Evolutionary conservation across 2,113 vertebrate species (phyloP).

Genomic region (rat (Rattus norvegicus)): DNA sequence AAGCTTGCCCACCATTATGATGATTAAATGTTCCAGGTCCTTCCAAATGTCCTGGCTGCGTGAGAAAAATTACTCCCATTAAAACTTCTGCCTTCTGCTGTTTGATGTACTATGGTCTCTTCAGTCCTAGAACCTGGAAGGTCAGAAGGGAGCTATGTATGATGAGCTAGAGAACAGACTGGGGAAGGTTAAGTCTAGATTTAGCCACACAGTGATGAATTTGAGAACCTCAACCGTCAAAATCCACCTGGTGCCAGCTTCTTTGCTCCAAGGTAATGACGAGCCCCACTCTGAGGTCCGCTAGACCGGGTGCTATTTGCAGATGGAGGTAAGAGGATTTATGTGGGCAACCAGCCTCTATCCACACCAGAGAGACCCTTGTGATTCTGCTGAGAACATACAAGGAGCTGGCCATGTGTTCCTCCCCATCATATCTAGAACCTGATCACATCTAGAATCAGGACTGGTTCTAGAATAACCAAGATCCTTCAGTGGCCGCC

Average conservation of each 20-base stretch:
- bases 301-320: not conserved
- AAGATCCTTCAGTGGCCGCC: rapidly evolving
- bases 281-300: not conserved
- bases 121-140: not conserved
- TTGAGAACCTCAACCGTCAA: not conserved
- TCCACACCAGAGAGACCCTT: not conserved
- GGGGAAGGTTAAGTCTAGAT: not conserved
- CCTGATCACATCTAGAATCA: not conserved
- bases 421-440: not conserved
- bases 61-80: too few relatives aligned
- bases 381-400: not conserved
- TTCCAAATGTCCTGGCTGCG: not conserved
- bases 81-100: rapidly evolving
- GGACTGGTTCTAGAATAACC: not conserved
- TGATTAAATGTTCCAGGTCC: not conserved
- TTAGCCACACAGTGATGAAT: not conserved
- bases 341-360: not conserved
- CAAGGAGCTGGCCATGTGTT: not conserved
- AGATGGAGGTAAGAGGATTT: not conserved
- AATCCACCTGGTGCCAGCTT: not conserved
- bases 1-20: not conserved
- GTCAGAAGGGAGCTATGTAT: not conserved
- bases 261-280: not conserved
- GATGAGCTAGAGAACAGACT: not conserved
- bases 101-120: rapidly evolving